Conservation (phyloP, 2,113 vertebrate species). For the Pogonocichla stellata region DNA sequence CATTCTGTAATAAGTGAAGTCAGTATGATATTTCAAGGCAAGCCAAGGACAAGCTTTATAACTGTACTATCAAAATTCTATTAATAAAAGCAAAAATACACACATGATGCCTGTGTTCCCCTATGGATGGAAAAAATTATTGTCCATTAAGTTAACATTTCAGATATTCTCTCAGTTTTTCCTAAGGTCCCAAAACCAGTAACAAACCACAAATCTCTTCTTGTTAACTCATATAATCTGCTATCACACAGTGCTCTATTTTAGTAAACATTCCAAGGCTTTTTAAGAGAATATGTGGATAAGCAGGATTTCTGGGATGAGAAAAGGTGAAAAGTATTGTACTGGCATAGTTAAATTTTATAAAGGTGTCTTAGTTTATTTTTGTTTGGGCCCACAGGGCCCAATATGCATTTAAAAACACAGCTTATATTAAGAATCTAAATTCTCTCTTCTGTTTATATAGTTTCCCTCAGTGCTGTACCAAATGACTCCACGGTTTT, state of each 20-base stretch:
- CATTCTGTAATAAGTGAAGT: slow-evolving; percentile 41
- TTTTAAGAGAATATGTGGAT: background rate
- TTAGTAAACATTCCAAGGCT: background rate
- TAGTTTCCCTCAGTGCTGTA: background rate
- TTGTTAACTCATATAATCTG: background rate
- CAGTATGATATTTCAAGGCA: slow-evolving; percentile 54
- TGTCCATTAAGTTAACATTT: slow-evolving; percentile 46
- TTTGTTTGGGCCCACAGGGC: background rate
- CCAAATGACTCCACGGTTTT: rapidly evolving
- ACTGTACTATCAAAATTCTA: slow-evolving; percentile 50
- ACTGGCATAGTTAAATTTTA: background rate
- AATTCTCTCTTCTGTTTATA: background rate
- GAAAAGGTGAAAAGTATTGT: background rate
- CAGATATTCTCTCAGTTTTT: background rate
- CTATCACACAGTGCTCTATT: background rate
- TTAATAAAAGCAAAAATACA: slow-evolving; percentile 64
- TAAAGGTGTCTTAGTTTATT: background rate
- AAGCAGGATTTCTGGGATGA: background rate
- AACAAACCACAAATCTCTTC: slow-evolving; percentile 10
- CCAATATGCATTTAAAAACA: background rate
- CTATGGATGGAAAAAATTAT: slow-evolving; percentile 45
- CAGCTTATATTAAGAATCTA: background rate
- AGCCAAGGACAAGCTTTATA: slow-evolving; percentile 60
- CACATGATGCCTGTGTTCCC: background rate
- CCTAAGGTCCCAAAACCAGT: slow-evolving; percentile 12